Evolutionary conservation across 2,888 invertebrate genomes (phyloP), one percentile per base, ranked within the genome.

Genomic region (Drosophila merina): DNA sequence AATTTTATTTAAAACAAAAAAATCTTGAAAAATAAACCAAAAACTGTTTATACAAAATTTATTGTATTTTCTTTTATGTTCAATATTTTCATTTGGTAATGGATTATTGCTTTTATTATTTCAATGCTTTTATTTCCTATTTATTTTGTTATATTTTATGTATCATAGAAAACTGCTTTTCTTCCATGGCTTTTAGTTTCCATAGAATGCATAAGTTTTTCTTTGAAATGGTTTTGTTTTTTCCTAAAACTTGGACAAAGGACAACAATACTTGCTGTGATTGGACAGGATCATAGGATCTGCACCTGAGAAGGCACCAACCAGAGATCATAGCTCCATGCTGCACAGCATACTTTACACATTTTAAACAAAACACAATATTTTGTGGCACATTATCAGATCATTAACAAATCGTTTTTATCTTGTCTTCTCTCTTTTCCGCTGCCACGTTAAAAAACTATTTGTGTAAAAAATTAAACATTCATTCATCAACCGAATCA

Each of bases 331-430:
- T 58, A 59, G 31, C 58, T 12, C 10, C 57, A 58, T 56, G 8
- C 4, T 28, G 38, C 47, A 70, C 33, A 33, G 28, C 57, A 57
- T 42, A 45, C 1, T 40, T 36, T 5, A 36, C 36, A 36, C 36
- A 14, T 42, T 42, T 20, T 42, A 14, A 7, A 47, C 47, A 38
- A 20, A 20, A 20, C 38, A 9, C 10, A 20, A 20, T 20, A 20
- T 47, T 47, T 44, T 47, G 12, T 12, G 10, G 45, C 51, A 68
- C 76, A 74, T 81, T 76, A 82, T 73, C 63, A 71, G 73, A 63
- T 84, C 89, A 88, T 88, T 88, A 88, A 88, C 89, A 69, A 75
- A 79, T 74, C 77, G 77, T 82, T 87, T 82, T 88, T 79, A 79
- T 87, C 81, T 87, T 87, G 72, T 88, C 86, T 87, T 82, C 75